Percentiles rank a stretch among this genome's conserved stretches.
These are phyloP conservation scores for Eulemur mongoz DNA, from an alignment of 2,797 vertebrate genomes.

Conservation along the genomic window DNA sequence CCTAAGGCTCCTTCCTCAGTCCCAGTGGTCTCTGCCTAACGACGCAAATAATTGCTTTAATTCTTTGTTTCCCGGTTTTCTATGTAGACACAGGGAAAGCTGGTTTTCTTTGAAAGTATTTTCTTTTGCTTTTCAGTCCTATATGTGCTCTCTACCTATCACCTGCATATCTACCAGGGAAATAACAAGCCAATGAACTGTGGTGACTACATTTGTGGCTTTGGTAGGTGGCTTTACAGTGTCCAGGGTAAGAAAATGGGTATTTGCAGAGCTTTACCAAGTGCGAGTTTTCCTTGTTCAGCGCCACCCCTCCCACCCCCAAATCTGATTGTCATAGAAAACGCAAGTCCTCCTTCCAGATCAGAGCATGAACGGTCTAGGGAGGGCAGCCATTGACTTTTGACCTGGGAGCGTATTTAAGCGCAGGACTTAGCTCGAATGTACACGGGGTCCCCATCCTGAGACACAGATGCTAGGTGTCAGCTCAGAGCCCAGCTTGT, in stretches of 20 bases:
- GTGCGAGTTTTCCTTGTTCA: not conserved
- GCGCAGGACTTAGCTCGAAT: rapidly evolving
- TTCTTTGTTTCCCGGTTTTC: not conserved
- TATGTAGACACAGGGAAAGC: not conserved
- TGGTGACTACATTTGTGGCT: not conserved
- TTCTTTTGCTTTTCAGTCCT: not conserved
- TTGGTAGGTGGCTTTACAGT: not conserved
- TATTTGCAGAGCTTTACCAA: not conserved
- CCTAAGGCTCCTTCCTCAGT: too few species aligned
- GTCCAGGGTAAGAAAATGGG: not conserved
- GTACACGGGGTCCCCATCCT: not conserved
- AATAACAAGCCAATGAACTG: rapidly evolving
- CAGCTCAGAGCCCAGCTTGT: not conserved
- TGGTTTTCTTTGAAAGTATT: not conserved
- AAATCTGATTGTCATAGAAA: not conserved
- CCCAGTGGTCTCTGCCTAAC: not conserved
- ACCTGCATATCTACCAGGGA: rapidly evolving
- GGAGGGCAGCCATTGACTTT: not conserved
- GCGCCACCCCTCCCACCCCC: too few species aligned
- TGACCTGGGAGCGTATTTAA: rapidly evolving
- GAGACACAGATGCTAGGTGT: rapidly evolving
- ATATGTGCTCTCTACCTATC: rapidly evolving
- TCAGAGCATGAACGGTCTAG: rapidly evolving
- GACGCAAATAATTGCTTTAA: not conserved
- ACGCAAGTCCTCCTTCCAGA: not conserved